phyloP scores from a whole-genome alignment of 2,113 vertebrate species.

The Tupaia chinensis region DNA sequence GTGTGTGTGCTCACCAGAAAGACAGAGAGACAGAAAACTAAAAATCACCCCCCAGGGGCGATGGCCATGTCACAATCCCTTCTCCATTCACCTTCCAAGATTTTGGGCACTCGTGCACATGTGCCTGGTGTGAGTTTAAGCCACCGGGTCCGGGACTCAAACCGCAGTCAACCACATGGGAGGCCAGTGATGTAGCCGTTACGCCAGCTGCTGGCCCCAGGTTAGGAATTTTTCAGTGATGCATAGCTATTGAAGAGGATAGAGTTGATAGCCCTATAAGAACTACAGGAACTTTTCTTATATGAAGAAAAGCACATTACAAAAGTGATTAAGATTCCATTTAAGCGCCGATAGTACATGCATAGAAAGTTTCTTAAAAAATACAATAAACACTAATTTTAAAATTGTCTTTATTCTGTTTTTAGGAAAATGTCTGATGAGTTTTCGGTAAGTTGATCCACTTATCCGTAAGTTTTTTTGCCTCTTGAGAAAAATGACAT shows the following conservation, averaged over 20 bases:
- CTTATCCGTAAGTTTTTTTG: conserved; percentile 32
- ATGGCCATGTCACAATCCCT: too few species aligned
- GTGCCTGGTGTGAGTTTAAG: too few species aligned
- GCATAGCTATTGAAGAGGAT: background rate
- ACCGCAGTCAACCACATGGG: too few species aligned
- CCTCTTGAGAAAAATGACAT: conserved; percentile 9
- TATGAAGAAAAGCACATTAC: background rate
- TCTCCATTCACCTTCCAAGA: too few species aligned
- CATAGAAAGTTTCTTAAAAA: background rate
- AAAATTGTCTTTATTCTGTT: conserved; percentile 56
- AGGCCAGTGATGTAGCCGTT: too few species aligned
- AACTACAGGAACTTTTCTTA: background rate
- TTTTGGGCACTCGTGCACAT: too few species aligned
- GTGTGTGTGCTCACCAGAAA: too few species aligned
- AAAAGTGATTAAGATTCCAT: background rate
- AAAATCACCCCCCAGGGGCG: too few species aligned
- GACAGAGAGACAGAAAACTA: too few species aligned
- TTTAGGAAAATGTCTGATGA: conserved; percentile 85
- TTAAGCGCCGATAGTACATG: conserved; percentile 25
- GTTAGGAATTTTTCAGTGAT: background rate
- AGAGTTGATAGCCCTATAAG: background rate
- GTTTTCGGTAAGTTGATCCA: conserved; percentile 81
- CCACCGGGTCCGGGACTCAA: too few species aligned
- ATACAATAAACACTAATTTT: conserved; percentile 58
- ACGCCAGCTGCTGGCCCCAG: too few species aligned